A percentile compares a stretch with the other conserved stretches of the same genome.
Conservation (phyloP, 1,140 invertebrate genomes). For the Caenorhabditis briggsae region DNA sequence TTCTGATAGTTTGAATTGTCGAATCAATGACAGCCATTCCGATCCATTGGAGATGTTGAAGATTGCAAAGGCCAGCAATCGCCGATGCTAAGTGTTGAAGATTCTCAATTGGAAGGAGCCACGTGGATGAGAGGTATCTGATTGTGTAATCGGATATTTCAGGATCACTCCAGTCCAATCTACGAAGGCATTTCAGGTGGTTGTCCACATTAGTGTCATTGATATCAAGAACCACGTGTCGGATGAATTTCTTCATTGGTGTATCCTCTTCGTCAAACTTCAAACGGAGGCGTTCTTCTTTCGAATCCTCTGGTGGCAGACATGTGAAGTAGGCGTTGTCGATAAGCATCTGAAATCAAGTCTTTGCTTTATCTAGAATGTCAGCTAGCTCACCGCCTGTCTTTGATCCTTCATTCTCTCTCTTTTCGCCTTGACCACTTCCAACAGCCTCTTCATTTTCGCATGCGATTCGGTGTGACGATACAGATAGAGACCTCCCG, state of each 20-base stretch:
- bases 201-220: constrained; percentile 25
- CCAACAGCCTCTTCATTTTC: constrained; percentile 66
- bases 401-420: constrained; percentile 64
- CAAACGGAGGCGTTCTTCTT: constrained; percentile 33
- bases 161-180: constrained; percentile 55
- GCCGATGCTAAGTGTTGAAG: constrained; percentile 55
- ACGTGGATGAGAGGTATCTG: constrained; percentile 61
- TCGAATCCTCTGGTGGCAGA: constrained; percentile 63
- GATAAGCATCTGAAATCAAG: constrained; percentile 60
- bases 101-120: constrained; percentile 52
- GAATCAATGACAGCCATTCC: constrained; percentile 55
- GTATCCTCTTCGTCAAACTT: constrained; percentile 56
- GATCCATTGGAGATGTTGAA: constrained; percentile 60
- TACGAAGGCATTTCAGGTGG: constrained; percentile 29
- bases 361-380: not conserved
- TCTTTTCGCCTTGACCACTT: constrained; percentile 65
- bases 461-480: constrained; percentile 62
- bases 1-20: constrained; percentile 57
- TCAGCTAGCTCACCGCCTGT: constrained; percentile 39
- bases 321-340: constrained; percentile 66
- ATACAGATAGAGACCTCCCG: constrained; percentile 60
- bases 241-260: constrained; percentile 60
- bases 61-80: constrained; percentile 50
- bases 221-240: constrained; percentile 43
- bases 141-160: constrained; percentile 56